Evolutionary conservation across 2,888 invertebrate genomes (phyloP).

Genomic region (Drosophila anomelani): DNA sequence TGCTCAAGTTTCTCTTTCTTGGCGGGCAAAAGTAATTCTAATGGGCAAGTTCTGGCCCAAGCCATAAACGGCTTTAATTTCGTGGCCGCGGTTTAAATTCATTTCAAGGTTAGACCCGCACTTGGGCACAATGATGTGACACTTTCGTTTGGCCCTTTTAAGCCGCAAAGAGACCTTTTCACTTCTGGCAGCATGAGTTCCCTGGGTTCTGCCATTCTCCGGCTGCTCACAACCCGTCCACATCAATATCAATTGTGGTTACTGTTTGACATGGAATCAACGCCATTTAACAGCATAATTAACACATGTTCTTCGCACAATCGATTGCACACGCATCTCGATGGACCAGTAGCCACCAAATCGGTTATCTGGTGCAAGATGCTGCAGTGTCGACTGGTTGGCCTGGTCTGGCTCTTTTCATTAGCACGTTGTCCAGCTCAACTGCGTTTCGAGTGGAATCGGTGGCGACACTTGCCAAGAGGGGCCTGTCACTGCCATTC

Average conservation of each 20-base stretch:
- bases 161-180: constrained; percentile 14
- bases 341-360: constrained; percentile 50
- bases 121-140: constrained; percentile 39
- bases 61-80: constrained; percentile 42
- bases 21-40: constrained; percentile 66
- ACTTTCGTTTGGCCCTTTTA: constrained; percentile 40
- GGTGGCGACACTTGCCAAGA: constrained; percentile 40
- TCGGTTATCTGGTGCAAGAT: constrained; percentile 66
- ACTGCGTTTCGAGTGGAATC: constrained; percentile 52
- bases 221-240: constrained; percentile 43
- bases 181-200: not conserved
- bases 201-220: constrained; percentile 12
- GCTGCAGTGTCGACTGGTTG: constrained; percentile 36
- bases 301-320: constrained; percentile 78
- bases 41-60: constrained; percentile 51
- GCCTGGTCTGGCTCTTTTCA: constrained; percentile 54
- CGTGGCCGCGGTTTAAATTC: constrained; percentile 22
- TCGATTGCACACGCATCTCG: constrained; percentile 73
- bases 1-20: constrained; percentile 72
- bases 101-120: constrained; percentile 60
- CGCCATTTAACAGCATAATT: constrained; percentile 70
- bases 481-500: constrained; percentile 36
- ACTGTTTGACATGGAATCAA: constrained; percentile 70
- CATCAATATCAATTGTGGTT: constrained; percentile 50
- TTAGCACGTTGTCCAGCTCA: constrained; percentile 59